These are phyloP conservation scores for Ischnura elegans DNA, from an alignment of 2,888 invertebrate genomes.

Conservation along the genomic window DNA sequence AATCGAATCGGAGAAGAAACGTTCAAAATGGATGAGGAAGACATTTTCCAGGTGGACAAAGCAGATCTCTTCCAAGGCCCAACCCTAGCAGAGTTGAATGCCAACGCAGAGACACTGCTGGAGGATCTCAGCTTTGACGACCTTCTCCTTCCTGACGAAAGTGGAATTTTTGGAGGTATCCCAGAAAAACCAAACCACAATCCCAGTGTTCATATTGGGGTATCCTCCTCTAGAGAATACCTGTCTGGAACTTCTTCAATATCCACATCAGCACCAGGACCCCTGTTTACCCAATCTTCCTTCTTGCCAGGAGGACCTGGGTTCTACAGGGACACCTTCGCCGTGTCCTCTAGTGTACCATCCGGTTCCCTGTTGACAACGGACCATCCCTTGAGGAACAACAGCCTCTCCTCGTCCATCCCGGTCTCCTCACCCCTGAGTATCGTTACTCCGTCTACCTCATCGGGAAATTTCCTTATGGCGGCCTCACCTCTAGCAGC, in stretches of 20 bases:
- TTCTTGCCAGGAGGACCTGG: slow-evolving; percentile 75
- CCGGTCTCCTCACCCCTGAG: slow-evolving; percentile 81
- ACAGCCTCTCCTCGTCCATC: slow-evolving; percentile 76
- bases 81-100: slow-evolving; percentile 91
- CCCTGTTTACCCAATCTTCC: slow-evolving; percentile 72
- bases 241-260: slow-evolving; percentile 56
- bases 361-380: slow-evolving; percentile 75
- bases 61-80: slow-evolving; percentile 91
- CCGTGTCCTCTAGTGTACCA: slow-evolving; percentile 76
- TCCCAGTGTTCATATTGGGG: slow-evolving; percentile 35
- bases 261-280: slow-evolving; percentile 46
- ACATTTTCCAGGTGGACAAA: slow-evolving; percentile 84
- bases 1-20: slow-evolving; percentile 73
- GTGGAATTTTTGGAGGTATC: slow-evolving; percentile 71
- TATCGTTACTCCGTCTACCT: slow-evolving; percentile 77
- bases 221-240: slow-evolving; percentile 51
- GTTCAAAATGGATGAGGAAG: slow-evolving; percentile 92
- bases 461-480: slow-evolving; percentile 76
- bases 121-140: slow-evolving; percentile 94
- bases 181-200: slow-evolving; percentile 43
- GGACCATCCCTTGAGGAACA: slow-evolving; percentile 71
- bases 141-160: slow-evolving; percentile 86
- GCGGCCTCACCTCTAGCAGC: slow-evolving; percentile 76
- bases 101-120: slow-evolving; percentile 89
- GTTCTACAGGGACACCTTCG: slow-evolving; percentile 75